phyloP scores from a whole-genome alignment of 2,113 vertebrate genomes.

The Cryptomyrus ogoouensis region DNA sequence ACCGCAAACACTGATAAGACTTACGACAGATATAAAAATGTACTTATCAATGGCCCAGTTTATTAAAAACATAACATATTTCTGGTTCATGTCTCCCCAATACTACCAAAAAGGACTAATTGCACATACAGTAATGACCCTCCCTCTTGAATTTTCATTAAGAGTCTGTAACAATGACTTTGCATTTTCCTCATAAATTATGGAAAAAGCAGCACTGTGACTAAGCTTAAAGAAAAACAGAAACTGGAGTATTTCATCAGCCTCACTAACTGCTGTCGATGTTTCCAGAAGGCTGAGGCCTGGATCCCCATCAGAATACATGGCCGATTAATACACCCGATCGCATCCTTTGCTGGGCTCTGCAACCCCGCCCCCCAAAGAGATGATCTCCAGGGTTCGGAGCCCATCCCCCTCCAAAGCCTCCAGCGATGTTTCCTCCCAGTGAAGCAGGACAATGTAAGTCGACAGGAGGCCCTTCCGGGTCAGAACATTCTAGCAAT shows the following conservation, averaged over 20 bases:
- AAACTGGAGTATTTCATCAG: background rate
- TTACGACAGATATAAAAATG: background rate
- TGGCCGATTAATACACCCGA: background rate
- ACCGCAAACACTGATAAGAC: background rate
- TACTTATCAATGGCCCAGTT: background rate
- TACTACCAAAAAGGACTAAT: background rate
- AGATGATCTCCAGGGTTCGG: background rate
- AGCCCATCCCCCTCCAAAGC: background rate
- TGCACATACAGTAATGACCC: background rate
- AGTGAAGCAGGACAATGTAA: background rate
- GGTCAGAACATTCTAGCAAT: constrained; percentile 2
- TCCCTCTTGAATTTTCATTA: background rate
- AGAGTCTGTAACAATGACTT: background rate
- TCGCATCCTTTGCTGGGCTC: background rate
- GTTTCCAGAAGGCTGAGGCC: background rate
- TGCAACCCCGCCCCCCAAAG: background rate
- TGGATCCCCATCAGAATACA: background rate
- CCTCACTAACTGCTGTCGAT: background rate
- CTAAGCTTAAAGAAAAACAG: background rate
- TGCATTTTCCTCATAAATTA: constrained; percentile 1
- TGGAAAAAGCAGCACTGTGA: background rate
- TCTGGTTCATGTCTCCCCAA: background rate
- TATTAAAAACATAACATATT: background rate
- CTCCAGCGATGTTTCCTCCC: background rate
- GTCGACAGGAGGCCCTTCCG: background rate